A percentile compares a stretch with the other conserved stretches of the same genome.
phyloP scores from a whole-genome alignment of 92 coral and sea anemone genomes.

The Palythoa caribaeorum region DNA sequence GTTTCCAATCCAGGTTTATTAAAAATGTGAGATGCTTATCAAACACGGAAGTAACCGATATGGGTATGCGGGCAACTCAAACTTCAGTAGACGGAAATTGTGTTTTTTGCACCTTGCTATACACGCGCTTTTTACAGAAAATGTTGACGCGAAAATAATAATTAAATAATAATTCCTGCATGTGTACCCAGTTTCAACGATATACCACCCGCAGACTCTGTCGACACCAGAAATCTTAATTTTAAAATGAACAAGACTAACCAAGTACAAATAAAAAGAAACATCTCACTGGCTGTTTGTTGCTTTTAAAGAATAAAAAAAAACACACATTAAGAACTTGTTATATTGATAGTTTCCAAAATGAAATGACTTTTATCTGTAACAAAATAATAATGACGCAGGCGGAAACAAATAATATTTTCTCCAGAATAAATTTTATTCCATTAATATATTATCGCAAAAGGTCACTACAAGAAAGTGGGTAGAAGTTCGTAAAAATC shows the following conservation, averaged over 20 bases:
- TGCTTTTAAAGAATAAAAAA: not conserved
- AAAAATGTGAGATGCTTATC: not conserved
- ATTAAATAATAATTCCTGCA: no score
- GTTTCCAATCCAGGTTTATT: no score
- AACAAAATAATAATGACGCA: no score
- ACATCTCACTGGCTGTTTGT: not conserved
- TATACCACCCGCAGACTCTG: conserved; percentile 28
- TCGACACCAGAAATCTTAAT: not conserved
- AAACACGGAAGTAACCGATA: not conserved
- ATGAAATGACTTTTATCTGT: no score
- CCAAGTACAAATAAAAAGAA: not conserved
- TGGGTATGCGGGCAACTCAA: not conserved
- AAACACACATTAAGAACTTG: not conserved
- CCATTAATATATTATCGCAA: not conserved
- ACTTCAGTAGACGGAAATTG: not conserved
- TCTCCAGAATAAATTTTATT: not conserved
- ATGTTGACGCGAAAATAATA: not conserved
- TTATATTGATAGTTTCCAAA: no score
- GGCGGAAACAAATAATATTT: not conserved
- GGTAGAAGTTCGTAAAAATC: not conserved
- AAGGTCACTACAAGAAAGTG: not conserved
- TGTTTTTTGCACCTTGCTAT: not conserved
- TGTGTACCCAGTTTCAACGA: not conserved
- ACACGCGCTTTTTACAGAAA: not conserved
- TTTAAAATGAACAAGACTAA: not conserved